Percentiles rank a stretch among this genome's conserved stretches.
phyloP scores from a whole-genome alignment of 2,888 invertebrate species.

The Eristalis tenax region DNA sequence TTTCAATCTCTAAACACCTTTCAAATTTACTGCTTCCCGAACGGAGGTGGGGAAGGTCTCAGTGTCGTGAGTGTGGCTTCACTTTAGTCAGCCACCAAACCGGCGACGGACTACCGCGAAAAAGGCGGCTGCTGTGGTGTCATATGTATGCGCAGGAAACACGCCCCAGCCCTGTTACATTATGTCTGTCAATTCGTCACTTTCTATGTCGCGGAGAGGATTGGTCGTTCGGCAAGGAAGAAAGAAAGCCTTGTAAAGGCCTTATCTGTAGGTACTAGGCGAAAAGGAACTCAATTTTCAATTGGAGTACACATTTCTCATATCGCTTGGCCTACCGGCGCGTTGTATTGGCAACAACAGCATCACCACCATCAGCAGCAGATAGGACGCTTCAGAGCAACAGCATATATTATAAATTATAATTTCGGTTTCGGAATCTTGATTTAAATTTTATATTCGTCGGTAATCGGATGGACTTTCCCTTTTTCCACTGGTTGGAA shows the following conservation, averaged over 20 bases:
- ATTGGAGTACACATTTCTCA: conserved; percentile 60
- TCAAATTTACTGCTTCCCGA: conserved; percentile 52
- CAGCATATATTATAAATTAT: conserved; percentile 67
- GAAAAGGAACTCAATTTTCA: conserved; percentile 47
- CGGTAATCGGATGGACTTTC: conserved; percentile 58
- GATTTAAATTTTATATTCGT: conserved; percentile 66
- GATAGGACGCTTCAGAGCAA: conserved; percentile 3
- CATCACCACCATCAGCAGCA: background rate
- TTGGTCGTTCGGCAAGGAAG: background rate
- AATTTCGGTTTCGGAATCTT: conserved; percentile 71
- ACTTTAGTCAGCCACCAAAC: background rate
- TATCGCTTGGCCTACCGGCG: conserved; percentile 46
- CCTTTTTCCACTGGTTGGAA: conserved; percentile 53
- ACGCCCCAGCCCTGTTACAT: conserved; percentile 57
- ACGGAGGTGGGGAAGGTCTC: conserved; percentile 45
- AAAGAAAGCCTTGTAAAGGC: conserved; percentile 57
- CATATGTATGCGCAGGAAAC: conserved; percentile 29
- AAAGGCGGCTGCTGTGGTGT: background rate
- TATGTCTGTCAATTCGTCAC: conserved; percentile 78
- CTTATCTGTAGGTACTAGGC: background rate
- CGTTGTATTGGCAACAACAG: conserved; percentile 7
- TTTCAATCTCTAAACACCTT: conserved; percentile 62
- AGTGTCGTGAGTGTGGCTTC: background rate
- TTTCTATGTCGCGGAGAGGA: conserved; percentile 70
- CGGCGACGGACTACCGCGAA: background rate